Percentiles rank a stretch among this genome's conserved stretches.
Conservation (phyloP, 2,113 vertebrate genomes). For the Dinomys branickii region DNA sequence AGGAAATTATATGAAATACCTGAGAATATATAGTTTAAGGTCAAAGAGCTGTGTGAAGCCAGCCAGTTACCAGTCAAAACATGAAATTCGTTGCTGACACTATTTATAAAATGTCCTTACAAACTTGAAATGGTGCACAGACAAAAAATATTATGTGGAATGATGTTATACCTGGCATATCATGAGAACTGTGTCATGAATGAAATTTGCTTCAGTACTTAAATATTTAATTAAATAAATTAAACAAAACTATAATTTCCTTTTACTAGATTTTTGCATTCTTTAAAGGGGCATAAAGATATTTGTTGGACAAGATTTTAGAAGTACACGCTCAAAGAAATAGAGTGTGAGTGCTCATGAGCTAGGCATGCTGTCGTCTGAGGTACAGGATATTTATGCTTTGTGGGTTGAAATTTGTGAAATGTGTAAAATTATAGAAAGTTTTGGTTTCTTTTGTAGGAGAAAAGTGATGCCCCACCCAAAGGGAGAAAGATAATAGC, state of each 20-base stretch:
- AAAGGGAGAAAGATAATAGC: background rate
- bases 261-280: background rate
- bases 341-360: background rate
- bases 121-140: background rate
- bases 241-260: background rate
- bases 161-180: background rate
- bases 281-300: background rate
- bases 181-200: background rate
- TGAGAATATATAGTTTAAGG: background rate
- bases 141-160: background rate
- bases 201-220: background rate
- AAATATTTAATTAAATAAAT: background rate
- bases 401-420: background rate
- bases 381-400: background rate
- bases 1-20: background rate
- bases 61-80: background rate
- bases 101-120: background rate
- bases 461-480: background rate
- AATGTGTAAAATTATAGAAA: background rate
- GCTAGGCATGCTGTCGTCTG: background rate
- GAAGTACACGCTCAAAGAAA: background rate
- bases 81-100: background rate
- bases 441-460: background rate
- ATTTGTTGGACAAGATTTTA: background rate
- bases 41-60: background rate